A percentile compares a stretch with the other conserved stretches of the same genome.
Conservation (phyloP, 2,888 invertebrate genomes). For the Lithophane leautieri region DNA sequence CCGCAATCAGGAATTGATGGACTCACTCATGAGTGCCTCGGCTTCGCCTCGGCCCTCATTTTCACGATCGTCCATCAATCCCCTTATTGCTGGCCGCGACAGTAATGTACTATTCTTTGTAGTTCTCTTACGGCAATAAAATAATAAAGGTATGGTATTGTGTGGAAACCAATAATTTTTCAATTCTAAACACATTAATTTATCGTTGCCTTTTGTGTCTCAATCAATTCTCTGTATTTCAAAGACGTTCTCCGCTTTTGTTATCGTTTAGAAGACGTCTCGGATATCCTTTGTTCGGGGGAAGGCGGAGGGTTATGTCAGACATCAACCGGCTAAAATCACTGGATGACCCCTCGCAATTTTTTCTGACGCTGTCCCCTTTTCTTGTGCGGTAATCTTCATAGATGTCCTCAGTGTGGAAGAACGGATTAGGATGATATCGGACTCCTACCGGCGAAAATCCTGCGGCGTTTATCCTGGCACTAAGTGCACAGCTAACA, state of each 20-base stretch:
- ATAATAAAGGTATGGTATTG: constrained; percentile 31
- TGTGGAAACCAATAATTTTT: constrained; percentile 40
- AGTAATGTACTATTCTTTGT: too few relatives aligned
- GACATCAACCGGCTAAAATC: not conserved
- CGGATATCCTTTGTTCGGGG: not conserved
- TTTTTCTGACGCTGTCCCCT: not conserved
- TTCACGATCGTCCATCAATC: too few relatives aligned
- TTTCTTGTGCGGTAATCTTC: not conserved
- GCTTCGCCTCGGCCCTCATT: too few relatives aligned
- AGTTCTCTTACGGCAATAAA: constrained; percentile 28
- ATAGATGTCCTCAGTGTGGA: not conserved
- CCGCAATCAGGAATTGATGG: too few relatives aligned
- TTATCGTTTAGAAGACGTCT: not conserved
- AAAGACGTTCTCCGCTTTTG: not conserved
- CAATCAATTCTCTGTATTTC: constrained; percentile 27
- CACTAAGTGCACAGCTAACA: too few relatives aligned
- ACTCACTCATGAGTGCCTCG: too few relatives aligned
- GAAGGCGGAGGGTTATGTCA: not conserved
- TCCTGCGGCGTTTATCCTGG: too few relatives aligned
- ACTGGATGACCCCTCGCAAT: not conserved
- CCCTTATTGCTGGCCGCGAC: too few relatives aligned
- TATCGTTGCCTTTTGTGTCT: constrained; percentile 19
- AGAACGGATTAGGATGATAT: too few relatives aligned
- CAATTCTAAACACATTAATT: constrained; percentile 41
- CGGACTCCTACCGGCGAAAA: not conserved